Percentiles rank a stretch among this genome's conserved stretches.
These are phyloP conservation scores for Anhinga anhinga DNA, from an alignment of 2,113 vertebrate genomes.

Conservation along the genomic window DNA sequence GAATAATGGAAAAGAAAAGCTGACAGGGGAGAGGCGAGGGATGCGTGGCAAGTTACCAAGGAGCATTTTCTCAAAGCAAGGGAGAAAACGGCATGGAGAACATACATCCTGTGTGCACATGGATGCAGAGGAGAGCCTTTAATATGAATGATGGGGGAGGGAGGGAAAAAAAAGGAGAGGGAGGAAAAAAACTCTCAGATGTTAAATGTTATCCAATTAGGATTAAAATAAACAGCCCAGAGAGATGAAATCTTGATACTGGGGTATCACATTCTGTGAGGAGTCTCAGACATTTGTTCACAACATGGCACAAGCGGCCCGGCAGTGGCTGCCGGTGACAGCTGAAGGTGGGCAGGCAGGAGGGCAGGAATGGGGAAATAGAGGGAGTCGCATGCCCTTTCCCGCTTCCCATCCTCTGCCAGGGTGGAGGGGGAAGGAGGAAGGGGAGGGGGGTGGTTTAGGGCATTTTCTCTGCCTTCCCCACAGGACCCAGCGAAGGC, in stretches of 20 bases:
- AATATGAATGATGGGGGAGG: background rate
- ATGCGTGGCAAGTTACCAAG: conserved; percentile 6
- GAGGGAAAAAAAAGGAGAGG: background rate
- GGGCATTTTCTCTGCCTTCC: conserved; percentile 4
- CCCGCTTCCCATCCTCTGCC: background rate
- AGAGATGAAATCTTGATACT: conserved; percentile 53
- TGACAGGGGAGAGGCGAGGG: background rate
- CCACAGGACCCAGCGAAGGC: conserved; percentile 4
- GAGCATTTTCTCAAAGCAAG: conserved; percentile 24
- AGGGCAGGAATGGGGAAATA: background rate
- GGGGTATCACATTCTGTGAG: conserved; percentile 20
- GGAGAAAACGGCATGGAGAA: conserved; percentile 34
- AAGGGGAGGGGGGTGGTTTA: background rate
- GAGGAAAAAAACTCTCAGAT: conserved; percentile 53
- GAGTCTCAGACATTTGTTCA: conserved; percentile 59
- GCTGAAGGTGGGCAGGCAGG: background rate
- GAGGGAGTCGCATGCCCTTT: background rate
- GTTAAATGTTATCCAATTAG: conserved; percentile 75
- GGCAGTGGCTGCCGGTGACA: background rate
- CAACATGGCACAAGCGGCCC: background rate
- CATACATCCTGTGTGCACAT: conserved; percentile 31
- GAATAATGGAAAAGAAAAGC: conserved; percentile 34
- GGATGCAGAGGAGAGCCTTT: background rate
- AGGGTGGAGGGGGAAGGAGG: background rate
- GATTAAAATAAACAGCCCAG: conserved; percentile 67